A percentile compares a stretch with the other conserved stretches of the same genome.
These are phyloP conservation scores for Amniataba percoides DNA, from an alignment of 2,797 vertebrate genomes.

Conservation along the genomic window DNA sequence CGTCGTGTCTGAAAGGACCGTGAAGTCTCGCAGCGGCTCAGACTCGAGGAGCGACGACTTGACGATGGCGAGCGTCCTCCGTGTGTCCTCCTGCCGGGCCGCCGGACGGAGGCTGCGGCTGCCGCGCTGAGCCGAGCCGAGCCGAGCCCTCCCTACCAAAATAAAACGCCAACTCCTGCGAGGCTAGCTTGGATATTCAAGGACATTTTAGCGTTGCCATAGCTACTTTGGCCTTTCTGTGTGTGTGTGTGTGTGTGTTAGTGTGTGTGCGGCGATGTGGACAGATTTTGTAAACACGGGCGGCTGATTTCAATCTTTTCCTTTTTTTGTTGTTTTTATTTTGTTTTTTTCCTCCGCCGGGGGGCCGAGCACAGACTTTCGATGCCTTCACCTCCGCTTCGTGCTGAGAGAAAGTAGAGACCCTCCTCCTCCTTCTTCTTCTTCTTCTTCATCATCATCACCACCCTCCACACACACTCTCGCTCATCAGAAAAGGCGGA, in stretches of 20 bases:
- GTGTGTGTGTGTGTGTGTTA: too few species aligned
- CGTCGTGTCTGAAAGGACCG: constrained; percentile 62
- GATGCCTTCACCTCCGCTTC: constrained; percentile 31
- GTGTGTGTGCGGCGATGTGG: constrained; percentile 52
- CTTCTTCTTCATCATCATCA: too few species aligned
- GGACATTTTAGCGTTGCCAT: constrained; percentile 75
- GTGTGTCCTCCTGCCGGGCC: constrained; percentile 38
- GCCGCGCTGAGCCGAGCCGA: constrained; percentile 28
- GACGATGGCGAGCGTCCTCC: constrained; percentile 61
- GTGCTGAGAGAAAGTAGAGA: constrained; percentile 37
- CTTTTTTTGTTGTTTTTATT: background rate
- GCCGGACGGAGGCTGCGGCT: constrained; percentile 30
- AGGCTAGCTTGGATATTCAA: constrained; percentile 67
- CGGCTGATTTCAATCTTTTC: constrained; percentile 19
- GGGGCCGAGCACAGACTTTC: constrained; percentile 58
- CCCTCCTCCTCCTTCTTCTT: too few species aligned
- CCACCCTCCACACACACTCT: too few species aligned
- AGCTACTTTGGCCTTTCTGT: constrained; percentile 70
- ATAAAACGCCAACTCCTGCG: constrained; percentile 36
- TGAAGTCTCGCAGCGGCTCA: constrained; percentile 70
- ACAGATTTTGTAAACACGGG: constrained; percentile 66
- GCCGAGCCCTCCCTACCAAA: constrained; percentile 2
- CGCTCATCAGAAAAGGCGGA: constrained; percentile 30
- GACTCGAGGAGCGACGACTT: constrained; percentile 70
- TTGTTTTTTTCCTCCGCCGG: constrained; percentile 26